Percentiles rank a stretch among this genome's conserved stretches.
These are phyloP conservation scores for Buathra laborator DNA, from an alignment of 2,888 invertebrate species.

Conservation along the genomic window DNA sequence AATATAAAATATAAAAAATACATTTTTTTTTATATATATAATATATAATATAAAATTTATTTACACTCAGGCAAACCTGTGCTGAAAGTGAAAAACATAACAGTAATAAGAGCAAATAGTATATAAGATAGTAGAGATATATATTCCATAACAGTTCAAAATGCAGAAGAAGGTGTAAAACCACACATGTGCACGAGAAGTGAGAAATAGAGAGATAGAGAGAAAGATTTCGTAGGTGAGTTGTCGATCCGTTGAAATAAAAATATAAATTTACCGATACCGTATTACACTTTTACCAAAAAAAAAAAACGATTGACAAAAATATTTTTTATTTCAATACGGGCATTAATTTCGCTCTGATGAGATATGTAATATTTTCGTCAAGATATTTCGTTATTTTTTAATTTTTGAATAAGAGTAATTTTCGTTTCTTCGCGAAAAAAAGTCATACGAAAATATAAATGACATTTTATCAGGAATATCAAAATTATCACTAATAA, in stretches of 20 bases:
- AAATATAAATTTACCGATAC: not conserved
- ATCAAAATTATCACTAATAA: not conserved
- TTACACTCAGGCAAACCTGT: slow-evolving; percentile 69
- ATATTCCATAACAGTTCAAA: slow-evolving; percentile 61
- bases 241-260: not conserved
- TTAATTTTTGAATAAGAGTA: not conserved
- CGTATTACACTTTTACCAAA: not conserved
- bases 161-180: slow-evolving; percentile 68
- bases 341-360: not conserved
- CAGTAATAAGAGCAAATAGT: slow-evolving; percentile 40
- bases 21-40: no score
- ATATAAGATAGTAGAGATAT: slow-evolving; percentile 50
- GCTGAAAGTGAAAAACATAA: slow-evolving; percentile 63
- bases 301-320: not conserved
- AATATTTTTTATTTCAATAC: not conserved
- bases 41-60: slow-evolving; percentile 24
- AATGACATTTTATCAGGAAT: not conserved
- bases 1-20: no score
- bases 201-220: slow-evolving; percentile 48
- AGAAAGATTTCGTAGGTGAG: slow-evolving; percentile 35
- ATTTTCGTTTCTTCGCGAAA: not conserved
- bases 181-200: slow-evolving; percentile 66
- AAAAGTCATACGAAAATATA: not conserved
- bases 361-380: not conserved
- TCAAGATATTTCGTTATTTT: not conserved